Evolutionary conservation across 2,888 invertebrate species (phyloP), one percentile per base, ranked within the genome.

Genomic region (Caenorhabditis wallacei): DNA sequence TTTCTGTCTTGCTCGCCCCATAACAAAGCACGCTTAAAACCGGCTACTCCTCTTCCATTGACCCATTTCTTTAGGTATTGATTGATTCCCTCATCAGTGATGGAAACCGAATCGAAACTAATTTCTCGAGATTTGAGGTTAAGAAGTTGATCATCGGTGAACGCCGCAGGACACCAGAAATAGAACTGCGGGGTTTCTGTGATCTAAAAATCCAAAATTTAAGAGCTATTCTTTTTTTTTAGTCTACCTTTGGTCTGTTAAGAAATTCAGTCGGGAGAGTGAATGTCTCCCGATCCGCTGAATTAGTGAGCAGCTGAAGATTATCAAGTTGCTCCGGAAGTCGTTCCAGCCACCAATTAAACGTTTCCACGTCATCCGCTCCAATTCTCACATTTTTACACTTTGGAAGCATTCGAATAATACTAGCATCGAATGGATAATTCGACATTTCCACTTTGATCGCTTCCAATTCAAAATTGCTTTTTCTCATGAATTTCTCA

Each of bases 91-190:
- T 69, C 43, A 46, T 56, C 46, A 4, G 69, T 46, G 30, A 69
- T 13, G 10, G n/a, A 7, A 2, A 69, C 46, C 10, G 24, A 13
- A 30, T 26, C 3, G 18, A 69, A 69, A 4, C 37, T 24, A 1
- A 74, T 54, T 11, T 16, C 4, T 26, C 20, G 18, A 3, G 63
- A 26, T 26, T 56, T 56, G 24, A 56, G 40, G 1, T 69, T 56
- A 7, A 69, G 46, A 30, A 69, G 56, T 30, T 69, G 69, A 11
- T 69, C 43, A 13, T 69, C 69, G 5, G 56, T 56, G 56, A 56
- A 69, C 8, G 43, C 56, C 10, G 56, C 54, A 24, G 24, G 37
- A 26, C 26, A 35, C 24, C 46, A 18, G 30, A 43, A 69, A 4
- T 11, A 43, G 22, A 69, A 43, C 5, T 18, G 1, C 7, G 22